Conservation (phyloP, 2,888 invertebrate species). For the Nebria brevicollis region DNA sequence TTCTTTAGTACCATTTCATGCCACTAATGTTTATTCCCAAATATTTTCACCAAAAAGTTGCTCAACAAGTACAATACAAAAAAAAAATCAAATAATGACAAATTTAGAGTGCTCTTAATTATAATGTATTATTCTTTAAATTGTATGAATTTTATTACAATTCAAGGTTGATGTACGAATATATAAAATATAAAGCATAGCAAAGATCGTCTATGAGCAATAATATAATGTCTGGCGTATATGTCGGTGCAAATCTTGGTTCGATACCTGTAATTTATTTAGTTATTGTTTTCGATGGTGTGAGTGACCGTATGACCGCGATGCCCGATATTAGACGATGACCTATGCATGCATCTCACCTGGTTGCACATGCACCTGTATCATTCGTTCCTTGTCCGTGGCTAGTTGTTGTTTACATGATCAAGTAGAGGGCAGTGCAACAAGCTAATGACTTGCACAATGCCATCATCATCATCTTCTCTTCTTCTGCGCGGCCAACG, state of each 20-base stretch:
- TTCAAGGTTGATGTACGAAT: no score
- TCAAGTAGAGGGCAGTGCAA: constrained; percentile 1
- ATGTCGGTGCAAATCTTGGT: neutral
- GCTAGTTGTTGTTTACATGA: constrained; percentile 17
- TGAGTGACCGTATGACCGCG: constrained; percentile 46
- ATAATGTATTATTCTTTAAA: no score
- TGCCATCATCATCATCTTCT: constrained; percentile 21
- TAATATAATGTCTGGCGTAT: neutral
- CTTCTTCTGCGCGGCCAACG: constrained; percentile 4
- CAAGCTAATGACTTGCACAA: constrained; percentile 43
- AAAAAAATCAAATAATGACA: no score
- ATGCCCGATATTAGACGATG: constrained; percentile 44
- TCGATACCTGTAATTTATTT: constrained; percentile 41
- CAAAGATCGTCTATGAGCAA: neutral
- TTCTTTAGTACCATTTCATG: neutral
- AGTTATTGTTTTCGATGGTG: constrained; percentile 44
- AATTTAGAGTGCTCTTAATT: no score
- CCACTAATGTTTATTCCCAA: neutral
- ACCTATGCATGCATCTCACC: constrained; percentile 4
- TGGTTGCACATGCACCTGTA: neutral
- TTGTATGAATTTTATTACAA: no score
- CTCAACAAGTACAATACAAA: no score
- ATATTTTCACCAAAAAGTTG: no score
- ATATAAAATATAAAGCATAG: neutral
- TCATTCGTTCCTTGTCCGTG: neutral